These are phyloP conservation scores for Tamias sibiricus DNA, from an alignment of 2,113 vertebrate genomes.

Conservation along the genomic window DNA sequence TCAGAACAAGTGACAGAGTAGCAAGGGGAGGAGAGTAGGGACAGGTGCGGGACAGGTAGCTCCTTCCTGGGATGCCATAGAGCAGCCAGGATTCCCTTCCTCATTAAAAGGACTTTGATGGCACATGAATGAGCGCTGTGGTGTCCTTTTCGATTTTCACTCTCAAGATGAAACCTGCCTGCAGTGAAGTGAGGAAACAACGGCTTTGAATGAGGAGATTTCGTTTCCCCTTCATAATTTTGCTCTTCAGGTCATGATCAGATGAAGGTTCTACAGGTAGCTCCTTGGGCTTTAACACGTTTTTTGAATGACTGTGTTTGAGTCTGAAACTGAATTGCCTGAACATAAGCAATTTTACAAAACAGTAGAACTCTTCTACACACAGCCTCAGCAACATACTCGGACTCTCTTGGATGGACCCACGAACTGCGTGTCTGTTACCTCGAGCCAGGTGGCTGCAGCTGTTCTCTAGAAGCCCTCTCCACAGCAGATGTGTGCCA, in stretches of 20 bases:
- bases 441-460: background rate
- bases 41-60: background rate
- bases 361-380: background rate
- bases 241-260: background rate
- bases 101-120: background rate
- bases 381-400: background rate
- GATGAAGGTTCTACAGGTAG: conserved; percentile 36
- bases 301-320: conserved; percentile 49
- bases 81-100: background rate
- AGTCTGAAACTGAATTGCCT: conserved; percentile 2
- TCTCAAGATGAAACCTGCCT: background rate
- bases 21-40: conserved; percentile 10
- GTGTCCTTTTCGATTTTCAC: background rate
- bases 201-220: background rate
- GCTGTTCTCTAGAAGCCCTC: background rate
- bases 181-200: conserved; percentile 42
- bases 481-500: background rate
- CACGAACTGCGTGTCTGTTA: background rate
- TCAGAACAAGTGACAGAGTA: conserved; percentile 41
- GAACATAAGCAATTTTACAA: background rate
- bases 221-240: background rate
- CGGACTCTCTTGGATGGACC: background rate
- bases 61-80: background rate
- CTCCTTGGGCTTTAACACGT: conserved; percentile 41
- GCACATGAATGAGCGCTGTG: background rate